phyloP scores from a whole-genome alignment of 2,797 vertebrate genomes.

The Myotis vivesi region DNA sequence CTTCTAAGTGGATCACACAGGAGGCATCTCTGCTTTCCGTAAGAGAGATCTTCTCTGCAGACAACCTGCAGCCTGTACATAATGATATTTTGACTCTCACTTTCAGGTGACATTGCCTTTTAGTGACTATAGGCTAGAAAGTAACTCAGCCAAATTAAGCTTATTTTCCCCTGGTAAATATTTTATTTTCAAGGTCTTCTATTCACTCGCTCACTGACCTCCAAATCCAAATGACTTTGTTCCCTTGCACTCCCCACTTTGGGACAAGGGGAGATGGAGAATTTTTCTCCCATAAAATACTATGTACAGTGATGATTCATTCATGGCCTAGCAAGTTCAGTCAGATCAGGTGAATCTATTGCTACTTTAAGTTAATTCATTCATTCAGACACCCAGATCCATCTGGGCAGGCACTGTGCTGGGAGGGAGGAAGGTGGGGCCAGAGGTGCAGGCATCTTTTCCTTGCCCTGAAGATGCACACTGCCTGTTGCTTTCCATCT shows the following conservation, averaged over 20 bases:
- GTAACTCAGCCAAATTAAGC: not conserved
- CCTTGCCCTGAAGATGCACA: not conserved
- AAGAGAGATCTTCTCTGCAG: not conserved
- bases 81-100: not conserved
- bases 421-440: not conserved
- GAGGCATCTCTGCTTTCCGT: not conserved
- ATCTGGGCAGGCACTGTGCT: not conserved
- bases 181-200: not conserved
- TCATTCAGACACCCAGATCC: not conserved
- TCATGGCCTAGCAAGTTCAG: not conserved
- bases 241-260: not conserved
- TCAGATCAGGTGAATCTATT: not conserved
- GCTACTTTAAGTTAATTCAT: not conserved
- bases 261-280: not conserved
- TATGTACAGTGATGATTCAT: not conserved
- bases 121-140: not conserved
- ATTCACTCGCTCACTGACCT: not conserved
- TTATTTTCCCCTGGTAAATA: not conserved
- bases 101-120: not conserved
- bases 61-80: not conserved
- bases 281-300: not conserved
- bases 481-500: not conserved
- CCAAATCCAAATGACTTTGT: not conserved
- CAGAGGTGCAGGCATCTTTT: not conserved
- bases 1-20: not conserved